Conservation (phyloP, 2,797 vertebrate genomes). For the Enteromius viviparus region DNA sequence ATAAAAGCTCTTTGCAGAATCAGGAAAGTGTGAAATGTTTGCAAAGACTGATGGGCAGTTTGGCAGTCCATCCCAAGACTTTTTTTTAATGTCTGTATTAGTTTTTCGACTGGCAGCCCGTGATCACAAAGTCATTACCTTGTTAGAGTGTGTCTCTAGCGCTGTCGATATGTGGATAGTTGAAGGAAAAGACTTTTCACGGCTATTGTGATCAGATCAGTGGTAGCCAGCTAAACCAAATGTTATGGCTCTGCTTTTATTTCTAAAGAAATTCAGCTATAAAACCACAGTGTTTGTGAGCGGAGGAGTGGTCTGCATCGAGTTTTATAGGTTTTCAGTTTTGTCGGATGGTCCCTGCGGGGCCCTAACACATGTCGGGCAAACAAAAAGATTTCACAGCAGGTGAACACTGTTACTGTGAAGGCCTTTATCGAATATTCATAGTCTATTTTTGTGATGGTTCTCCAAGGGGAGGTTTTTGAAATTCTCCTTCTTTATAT, state of each 20-base stretch:
- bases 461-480: constrained; percentile 13
- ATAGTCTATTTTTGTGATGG: constrained; percentile 16
- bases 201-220: neutral
- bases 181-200: neutral
- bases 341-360: constrained; percentile 23
- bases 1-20: neutral
- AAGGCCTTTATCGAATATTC: constrained; percentile 31
- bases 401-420: neutral
- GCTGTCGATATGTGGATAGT: constrained; percentile 15
- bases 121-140: constrained; percentile 50
- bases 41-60: constrained; percentile 11
- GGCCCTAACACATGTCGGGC: constrained; percentile 9
- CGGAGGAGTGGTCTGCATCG: neutral
- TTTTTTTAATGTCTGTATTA: constrained; percentile 18
- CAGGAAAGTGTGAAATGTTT: constrained; percentile 2
- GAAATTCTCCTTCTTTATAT: neutral
- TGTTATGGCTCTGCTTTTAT: constrained; percentile 6
- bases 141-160: constrained; percentile 34
- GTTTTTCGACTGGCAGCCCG: constrained; percentile 24
- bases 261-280: constrained; percentile 18
- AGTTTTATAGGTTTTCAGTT: constrained; percentile 20
- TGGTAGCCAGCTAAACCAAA: constrained; percentile 1
- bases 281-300: constrained; percentile 25
- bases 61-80: neutral
- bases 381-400: constrained; percentile 30